Conservation (phyloP, 1,140 invertebrate genomes). For the Heliconius congener region DNA sequence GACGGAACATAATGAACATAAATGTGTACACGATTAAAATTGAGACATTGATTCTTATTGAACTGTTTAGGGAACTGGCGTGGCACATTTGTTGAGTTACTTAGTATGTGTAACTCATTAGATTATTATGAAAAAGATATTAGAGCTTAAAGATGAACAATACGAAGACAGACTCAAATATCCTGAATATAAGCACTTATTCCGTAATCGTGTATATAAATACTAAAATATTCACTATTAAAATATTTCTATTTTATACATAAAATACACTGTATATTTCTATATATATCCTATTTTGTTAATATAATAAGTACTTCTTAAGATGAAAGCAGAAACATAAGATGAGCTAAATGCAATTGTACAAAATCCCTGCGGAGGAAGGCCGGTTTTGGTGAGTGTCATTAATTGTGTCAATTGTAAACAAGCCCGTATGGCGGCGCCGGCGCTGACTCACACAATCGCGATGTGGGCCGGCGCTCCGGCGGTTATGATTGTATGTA, state of each 20-base stretch:
- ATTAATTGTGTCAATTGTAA: slow-evolving; percentile 76
- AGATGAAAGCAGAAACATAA: not conserved
- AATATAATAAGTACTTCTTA: not conserved
- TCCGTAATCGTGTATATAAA: too few species aligned
- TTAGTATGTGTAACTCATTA: too few species aligned
- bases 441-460: slow-evolving; percentile 68
- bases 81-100: too few species aligned
- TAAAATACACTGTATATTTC: not conserved
- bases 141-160: too few species aligned
- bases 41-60: slow-evolving; percentile 60
- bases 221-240: not conserved
- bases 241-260: not conserved
- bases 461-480: slow-evolving; percentile 62
- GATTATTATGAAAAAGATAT: too few species aligned
- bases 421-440: slow-evolving; percentile 70
- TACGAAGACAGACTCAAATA: too few species aligned
- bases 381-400: slow-evolving; percentile 57
- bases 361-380: slow-evolving; percentile 46
- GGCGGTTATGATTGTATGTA: slow-evolving; percentile 72
- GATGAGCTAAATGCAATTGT: slow-evolving; percentile 42
- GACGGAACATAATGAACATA: slow-evolving; percentile 47
- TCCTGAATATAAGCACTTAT: too few species aligned
- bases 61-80: slow-evolving; percentile 26
- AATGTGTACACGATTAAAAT: slow-evolving; percentile 54
- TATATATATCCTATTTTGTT: not conserved